These are phyloP conservation scores for Peribatodes rhomboidaria DNA, from an alignment of 2,888 invertebrate genomes.

Conservation along the genomic window DNA sequence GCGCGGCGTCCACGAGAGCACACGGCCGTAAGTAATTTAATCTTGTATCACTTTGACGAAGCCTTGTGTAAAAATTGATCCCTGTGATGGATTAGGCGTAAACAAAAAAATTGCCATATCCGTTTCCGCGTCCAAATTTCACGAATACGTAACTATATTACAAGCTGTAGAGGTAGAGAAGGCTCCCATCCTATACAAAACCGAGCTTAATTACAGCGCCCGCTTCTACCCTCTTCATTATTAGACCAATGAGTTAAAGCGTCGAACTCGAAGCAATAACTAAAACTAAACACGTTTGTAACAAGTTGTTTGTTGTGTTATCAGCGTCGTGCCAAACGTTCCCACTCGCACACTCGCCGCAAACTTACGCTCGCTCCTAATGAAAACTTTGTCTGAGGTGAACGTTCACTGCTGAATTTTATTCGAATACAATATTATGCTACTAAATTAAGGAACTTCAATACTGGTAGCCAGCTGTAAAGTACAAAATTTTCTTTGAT, in stretches of 20 bases:
- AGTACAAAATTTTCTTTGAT: neutral
- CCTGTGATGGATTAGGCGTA: conserved; percentile 52
- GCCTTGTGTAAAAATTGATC: conserved; percentile 63
- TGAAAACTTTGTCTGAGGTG: conserved; percentile 81
- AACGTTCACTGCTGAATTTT: conserved; percentile 65
- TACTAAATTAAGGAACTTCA: conserved; percentile 30
- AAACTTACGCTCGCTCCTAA: conserved; percentile 80
- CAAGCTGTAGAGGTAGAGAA: conserved; percentile 36
- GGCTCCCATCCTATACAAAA: conserved; percentile 56
- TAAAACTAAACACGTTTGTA: conserved; percentile 86
- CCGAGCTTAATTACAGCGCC: conserved; percentile 73
- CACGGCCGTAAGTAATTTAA: conserved; percentile 74
- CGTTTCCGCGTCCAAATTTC: conserved; percentile 24
- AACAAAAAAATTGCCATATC: conserved; percentile 42
- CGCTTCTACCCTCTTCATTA: conserved; percentile 77
- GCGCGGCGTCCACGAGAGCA: conserved; percentile 53
- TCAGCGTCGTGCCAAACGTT: conserved; percentile 83
- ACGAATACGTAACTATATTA: conserved; percentile 22
- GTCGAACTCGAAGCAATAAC: conserved; percentile 84
- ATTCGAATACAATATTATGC: conserved; percentile 55
- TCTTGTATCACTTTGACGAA: conserved; percentile 76
- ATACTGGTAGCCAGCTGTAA: conserved; percentile 16
- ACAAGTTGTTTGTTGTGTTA: conserved; percentile 86
- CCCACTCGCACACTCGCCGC: conserved; percentile 77
- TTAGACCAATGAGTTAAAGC: conserved; percentile 82